Evolutionary conservation across 2,888 invertebrate species (phyloP), one percentile per base, ranked within the genome.

Genomic region (Tipula lateralis): DNA sequence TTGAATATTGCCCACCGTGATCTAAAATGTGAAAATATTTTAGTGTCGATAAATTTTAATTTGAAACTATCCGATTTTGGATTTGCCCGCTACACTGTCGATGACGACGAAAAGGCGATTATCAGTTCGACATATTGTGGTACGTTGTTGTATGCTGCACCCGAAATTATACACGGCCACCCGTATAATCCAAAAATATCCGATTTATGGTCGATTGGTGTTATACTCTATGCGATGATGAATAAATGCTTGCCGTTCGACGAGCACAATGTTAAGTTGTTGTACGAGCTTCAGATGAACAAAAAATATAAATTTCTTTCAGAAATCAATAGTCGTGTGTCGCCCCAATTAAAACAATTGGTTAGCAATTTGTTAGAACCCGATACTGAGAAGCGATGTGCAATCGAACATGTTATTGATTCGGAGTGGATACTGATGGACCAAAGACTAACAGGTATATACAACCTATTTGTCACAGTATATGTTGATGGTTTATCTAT

Each of bases 61-160:
- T 92, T 95, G 19, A 96, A 96, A 89, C 89, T 95, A 85, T 95
- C 96, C 0, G 96, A 96, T 90, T 96, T 96, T 88, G 96, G 96
- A 16, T 96, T 96, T 88, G 94, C 96, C 0, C 85, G 92, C 24
- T 86, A 87, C 82, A 89, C 88, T 85, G 90, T 91, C 13, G 87
- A 88, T 16, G 88, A 89, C 29, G 91, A 90, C 50, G 88, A 89
- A 1, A 84, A 88, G 86, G 88, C 94, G 9, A n/a, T n/a, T n/a
- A 88, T 94, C 84, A 96, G 96, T 87, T 93, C 94, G 87, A 96
- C 96, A 0, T 96, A 95, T 88, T 97, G 96, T 88, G 97, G 96
- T 0, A 96, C 96, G 13, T 91, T 96, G n/a, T 96, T 96, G 5
- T 97, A 97, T 88, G 96, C 95, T 0, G 95, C 97, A 0, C 96